Conservation (phyloP, 2,888 invertebrate genomes). For the Nineta flava region DNA sequence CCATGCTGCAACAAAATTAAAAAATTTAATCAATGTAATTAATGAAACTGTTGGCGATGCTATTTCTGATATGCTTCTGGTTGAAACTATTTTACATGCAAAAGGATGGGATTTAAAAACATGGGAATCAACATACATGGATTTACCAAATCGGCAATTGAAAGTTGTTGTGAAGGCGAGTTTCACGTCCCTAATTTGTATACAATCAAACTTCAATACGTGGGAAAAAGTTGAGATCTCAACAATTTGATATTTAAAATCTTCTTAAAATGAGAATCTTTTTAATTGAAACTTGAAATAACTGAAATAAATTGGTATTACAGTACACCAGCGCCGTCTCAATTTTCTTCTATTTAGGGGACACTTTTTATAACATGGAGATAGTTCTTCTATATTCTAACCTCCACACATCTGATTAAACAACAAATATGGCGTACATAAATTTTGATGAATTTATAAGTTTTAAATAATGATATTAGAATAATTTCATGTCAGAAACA, state of each 20-base stretch:
- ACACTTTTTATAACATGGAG: no score
- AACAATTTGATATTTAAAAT: neutral
- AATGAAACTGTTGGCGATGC: constrained; percentile 97
- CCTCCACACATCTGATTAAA: no score
- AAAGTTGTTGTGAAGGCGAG: constrained; percentile 68
- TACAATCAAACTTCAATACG: neutral
- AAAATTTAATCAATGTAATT: constrained; percentile 63
- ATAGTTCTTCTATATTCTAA: no score
- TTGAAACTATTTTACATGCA: constrained; percentile 75
- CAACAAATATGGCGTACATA: no score
- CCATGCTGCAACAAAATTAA: constrained; percentile 44
- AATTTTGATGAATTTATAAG: no score
- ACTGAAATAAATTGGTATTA: no score
- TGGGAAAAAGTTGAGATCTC: neutral
- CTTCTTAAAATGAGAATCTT: no score
- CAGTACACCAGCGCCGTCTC: no score
- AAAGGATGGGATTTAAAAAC: constrained; percentile 62
- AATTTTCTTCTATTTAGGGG: no score
- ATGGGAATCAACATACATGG: constrained; percentile 71
- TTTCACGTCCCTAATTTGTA: neutral
- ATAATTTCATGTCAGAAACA: no score
- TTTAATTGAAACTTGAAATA: no score
- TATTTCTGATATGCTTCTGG: constrained; percentile 84
- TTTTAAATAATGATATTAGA: no score
- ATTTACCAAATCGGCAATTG: constrained; percentile 74